Evolutionary conservation across 2,888 invertebrate species (phyloP).

Genomic region (Limnephilus auricula): DNA sequence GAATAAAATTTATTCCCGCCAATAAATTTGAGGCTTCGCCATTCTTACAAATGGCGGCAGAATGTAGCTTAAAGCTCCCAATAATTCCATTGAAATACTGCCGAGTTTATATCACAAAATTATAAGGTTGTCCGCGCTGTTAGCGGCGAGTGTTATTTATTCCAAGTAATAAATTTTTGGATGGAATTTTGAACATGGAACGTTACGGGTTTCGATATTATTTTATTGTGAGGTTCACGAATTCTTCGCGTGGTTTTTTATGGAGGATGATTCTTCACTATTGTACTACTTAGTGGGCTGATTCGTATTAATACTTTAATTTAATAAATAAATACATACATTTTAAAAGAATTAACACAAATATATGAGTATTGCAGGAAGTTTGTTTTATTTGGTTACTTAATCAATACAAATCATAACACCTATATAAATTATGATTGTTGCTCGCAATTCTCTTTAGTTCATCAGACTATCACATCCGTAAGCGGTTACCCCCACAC

Average conservation of each 20-base stretch:
- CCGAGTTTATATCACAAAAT: constrained; percentile 51
- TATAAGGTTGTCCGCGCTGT: constrained; percentile 52
- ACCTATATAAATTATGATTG: too few relatives aligned
- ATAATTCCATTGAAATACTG: constrained; percentile 50
- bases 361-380: not conserved
- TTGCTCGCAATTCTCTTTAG: too few relatives aligned
- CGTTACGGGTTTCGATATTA: not conserved
- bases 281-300: not conserved
- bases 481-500: too few relatives aligned
- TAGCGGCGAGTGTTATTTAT: constrained; percentile 48
- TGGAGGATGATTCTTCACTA: not conserved
- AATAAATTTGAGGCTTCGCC: constrained; percentile 44
- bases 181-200: constrained; percentile 33
- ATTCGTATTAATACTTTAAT: not conserved
- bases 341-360: not conserved
- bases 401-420: too few relatives aligned
- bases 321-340: not conserved
- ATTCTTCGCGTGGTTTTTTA: not conserved
- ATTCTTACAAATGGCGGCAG: constrained; percentile 43
- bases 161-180: constrained; percentile 35
- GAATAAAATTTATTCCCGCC: constrained; percentile 45
- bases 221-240: constrained; percentile 20
- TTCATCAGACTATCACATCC: too few relatives aligned
- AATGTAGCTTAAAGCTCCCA: constrained; percentile 52
- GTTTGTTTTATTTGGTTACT: not conserved